Evolutionary conservation across 2,113 vertebrate genomes (phyloP), one percentile per base, ranked within the genome.

Genomic region (Lucifuga dentata): DNA sequence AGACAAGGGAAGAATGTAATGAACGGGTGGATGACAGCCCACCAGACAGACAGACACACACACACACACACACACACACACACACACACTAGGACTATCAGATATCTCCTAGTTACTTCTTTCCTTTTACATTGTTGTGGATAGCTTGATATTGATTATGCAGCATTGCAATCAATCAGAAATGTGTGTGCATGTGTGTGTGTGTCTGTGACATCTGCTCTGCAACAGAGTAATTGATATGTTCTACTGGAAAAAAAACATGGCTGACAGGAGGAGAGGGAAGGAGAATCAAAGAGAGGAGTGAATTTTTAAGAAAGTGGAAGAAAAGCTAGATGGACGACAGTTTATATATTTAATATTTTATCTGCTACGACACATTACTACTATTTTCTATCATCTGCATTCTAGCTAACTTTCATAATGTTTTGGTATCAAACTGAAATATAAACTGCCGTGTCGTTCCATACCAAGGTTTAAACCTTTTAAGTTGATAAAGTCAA

Each of bases 151-250:
- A 95, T 93, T 89, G 95, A 95, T 95, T 91, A 80, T 86, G 86
- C 90, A 71, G 67, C 66, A 68, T 81, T 44, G 90, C 86, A 76
- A 95, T 95, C 93, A 89, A 95, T 96, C 92, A 84, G 84, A 92
- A 78, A 86, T 87, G 85, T 92, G 91, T 92, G 92, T 89, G 36
- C n/a, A 52, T 51, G 50, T 51, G 48, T 8, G 26, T 21, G 35
- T 13, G 52, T 16, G 92, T 86, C 87, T 88, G 86, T 78, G 86
- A 92, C 86, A 90, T 90, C 81, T 92, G 89, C 80, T 82, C 90
- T 90, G 89, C 88, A 90, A 38, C 78, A 86, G 75, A 86, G 89
- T 92, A 93, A 93, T 90, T 93, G 91, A 92, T 87, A 92, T 83
- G 89, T 91, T 91, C 86, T 88, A 65, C 68, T 77, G 55, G 40